Percentiles rank a stretch among this genome's conserved stretches.
Evolutionary conservation across 1,140 invertebrate genomes (phyloP).

Genomic region (Lineus longissimus): DNA sequence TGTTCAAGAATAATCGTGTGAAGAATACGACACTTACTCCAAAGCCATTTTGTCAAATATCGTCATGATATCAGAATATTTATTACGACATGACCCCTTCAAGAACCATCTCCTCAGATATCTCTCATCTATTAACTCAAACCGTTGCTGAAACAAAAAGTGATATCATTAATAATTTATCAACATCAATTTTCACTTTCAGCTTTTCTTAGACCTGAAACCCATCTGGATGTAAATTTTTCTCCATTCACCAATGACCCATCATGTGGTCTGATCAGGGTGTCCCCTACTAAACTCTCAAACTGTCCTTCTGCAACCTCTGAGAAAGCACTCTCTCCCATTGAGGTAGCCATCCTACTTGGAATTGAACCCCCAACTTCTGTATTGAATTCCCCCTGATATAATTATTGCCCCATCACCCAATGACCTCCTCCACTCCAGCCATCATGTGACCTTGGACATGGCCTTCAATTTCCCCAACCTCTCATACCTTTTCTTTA

Average conservation of each 20-base stretch:
- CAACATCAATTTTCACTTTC: not conserved
- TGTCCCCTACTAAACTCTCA: too few relatives aligned
- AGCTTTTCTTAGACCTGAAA: too few relatives aligned
- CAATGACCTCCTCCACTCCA: conserved; percentile 87
- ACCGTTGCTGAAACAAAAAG: conserved; percentile 45
- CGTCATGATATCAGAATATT: conserved; percentile 37
- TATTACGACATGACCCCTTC: conserved; percentile 31
- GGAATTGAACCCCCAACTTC: too few relatives aligned
- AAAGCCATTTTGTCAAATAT: conserved; percentile 42
- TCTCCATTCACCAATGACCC: too few relatives aligned
- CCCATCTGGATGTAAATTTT: too few relatives aligned
- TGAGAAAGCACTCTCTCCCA: too few relatives aligned
- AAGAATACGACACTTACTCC: conserved; percentile 27
- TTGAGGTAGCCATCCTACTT: too few relatives aligned
- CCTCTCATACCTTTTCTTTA: conserved; percentile 16
- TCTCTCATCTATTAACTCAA: conserved; percentile 54
- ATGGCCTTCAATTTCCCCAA: conserved; percentile 24
- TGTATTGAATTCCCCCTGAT: conserved; percentile 67
- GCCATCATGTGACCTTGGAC: conserved; percentile 90
- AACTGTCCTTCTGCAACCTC: too few relatives aligned
- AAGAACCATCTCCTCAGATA: conserved; percentile 55
- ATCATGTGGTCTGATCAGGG: too few relatives aligned
- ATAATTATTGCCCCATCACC: conserved; percentile 88
- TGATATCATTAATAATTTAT: not conserved
- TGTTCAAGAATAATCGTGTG: too few relatives aligned